Conservation (phyloP, 1,140 invertebrate species). For the Eulimnadia texana region DNA sequence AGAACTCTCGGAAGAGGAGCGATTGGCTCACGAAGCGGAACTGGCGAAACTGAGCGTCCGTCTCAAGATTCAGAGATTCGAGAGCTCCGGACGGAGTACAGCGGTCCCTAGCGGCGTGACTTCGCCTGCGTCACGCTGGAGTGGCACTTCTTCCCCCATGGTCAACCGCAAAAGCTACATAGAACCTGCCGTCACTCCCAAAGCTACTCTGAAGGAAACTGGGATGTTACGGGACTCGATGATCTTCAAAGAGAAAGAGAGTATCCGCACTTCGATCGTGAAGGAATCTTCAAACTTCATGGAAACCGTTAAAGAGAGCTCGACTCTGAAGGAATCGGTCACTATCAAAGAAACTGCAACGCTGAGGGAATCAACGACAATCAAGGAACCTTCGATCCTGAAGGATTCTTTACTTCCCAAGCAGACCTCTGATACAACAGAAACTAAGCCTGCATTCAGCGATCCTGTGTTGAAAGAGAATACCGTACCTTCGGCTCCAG, state of each 20-base stretch:
- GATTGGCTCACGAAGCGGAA: slow-evolving; percentile 10
- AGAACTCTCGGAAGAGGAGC: slow-evolving; percentile 9
- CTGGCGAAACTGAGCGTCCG: slow-evolving; percentile 14
- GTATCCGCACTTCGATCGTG: too few relatives aligned
- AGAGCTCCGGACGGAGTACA: slow-evolving; percentile 25
- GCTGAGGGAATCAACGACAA: neutral
- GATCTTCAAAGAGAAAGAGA: neutral
- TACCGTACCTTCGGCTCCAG: neutral
- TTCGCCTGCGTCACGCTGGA: slow-evolving; percentile 30
- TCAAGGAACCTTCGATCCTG: neutral
- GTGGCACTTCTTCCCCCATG: slow-evolving; percentile 20
- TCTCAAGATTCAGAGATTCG: slow-evolving; percentile 11
- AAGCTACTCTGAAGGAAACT: too few relatives aligned
- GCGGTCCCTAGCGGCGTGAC: slow-evolving; percentile 35
- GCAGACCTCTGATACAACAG: neutral
- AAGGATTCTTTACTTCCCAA: too few relatives aligned
- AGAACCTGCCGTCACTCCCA: neutral
- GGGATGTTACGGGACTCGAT: too few relatives aligned
- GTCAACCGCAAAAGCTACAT: neutral
- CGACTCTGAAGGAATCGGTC: neutral
- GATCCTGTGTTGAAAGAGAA: neutral
- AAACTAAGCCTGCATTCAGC: neutral
- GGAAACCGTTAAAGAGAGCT: neutral
- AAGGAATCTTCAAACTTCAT: too few relatives aligned
- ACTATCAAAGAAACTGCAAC: neutral